Conservation (phyloP, 2,888 invertebrate genomes). For the Serrognathus titanus region DNA sequence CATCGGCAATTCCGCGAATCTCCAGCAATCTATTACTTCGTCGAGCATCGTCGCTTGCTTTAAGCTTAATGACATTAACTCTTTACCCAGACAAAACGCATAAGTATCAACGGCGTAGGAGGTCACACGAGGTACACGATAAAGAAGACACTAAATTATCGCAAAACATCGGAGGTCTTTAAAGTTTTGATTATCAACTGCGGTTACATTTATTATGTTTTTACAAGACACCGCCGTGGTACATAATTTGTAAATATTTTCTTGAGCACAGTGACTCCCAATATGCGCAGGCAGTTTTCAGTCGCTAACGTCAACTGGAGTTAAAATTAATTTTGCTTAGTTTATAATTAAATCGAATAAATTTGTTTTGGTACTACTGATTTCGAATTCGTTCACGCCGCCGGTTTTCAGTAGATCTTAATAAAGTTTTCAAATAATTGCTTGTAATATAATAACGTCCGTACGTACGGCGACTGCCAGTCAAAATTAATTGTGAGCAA, state of each 20-base stretch:
- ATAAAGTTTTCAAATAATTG: no score
- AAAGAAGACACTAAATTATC: slow-evolving; percentile 11
- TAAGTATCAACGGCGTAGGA: slow-evolving; percentile 6
- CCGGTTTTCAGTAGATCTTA: no score
- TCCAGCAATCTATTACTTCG: not conserved
- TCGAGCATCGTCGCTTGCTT: slow-evolving; percentile 9
- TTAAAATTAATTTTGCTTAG: not conserved
- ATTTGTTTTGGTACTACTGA: no score
- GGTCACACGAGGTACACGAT: slow-evolving; percentile 6
- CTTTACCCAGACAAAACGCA: not conserved
- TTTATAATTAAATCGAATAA: no score
- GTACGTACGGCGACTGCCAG: no score
- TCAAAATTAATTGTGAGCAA: no score
- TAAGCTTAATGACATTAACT: not conserved
- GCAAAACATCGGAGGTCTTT: slow-evolving; percentile 2
- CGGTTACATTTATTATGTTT: slow-evolving; percentile 4
- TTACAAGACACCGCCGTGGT: slow-evolving; percentile 1
- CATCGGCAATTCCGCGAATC: no score
- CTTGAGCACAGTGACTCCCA: not conserved
- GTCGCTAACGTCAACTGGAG: not conserved
- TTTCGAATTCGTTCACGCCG: no score
- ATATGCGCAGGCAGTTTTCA: not conserved
- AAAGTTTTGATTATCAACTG: slow-evolving; percentile 4
- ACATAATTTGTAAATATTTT: not conserved
- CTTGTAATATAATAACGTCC: no score